Evolutionary conservation across 2,888 invertebrate genomes (phyloP).

Genomic region (Drosophila tripunctata): DNA sequence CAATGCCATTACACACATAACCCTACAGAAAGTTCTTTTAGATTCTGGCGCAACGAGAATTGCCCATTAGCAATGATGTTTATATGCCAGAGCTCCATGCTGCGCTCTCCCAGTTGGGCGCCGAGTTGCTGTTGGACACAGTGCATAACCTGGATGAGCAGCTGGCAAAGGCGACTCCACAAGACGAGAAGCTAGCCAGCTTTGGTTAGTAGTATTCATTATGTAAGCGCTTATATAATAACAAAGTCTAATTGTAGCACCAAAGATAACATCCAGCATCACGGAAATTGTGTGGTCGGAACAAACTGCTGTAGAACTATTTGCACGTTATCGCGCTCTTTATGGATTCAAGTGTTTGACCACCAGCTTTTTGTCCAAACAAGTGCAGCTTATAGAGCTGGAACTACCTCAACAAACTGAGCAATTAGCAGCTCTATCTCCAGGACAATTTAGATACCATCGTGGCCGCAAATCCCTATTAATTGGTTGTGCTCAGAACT

Average conservation of each 20-base stretch:
- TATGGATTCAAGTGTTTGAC: slow-evolving; percentile 87
- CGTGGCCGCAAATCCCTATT: slow-evolving; percentile 86
- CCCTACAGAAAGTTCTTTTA: slow-evolving; percentile 36
- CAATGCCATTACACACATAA: not conserved
- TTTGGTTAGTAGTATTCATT: slow-evolving; percentile 86
- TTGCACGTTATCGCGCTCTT: slow-evolving; percentile 89
- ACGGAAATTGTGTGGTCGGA: slow-evolving; percentile 88
- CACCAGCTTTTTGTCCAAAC: slow-evolving; percentile 87
- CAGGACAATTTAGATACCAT: slow-evolving; percentile 88
- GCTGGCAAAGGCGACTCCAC: slow-evolving; percentile 86
- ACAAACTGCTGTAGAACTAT: slow-evolving; percentile 87
- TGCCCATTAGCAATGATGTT: slow-evolving; percentile 86
- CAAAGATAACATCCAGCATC: slow-evolving; percentile 88
- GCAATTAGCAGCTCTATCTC: slow-evolving; percentile 50
- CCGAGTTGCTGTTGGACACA: slow-evolving; percentile 87
- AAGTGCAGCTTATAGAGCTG: slow-evolving; percentile 88
- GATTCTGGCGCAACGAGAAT: slow-evolving; percentile 85
- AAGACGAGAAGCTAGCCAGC: slow-evolving; percentile 87
- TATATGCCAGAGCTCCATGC: slow-evolving; percentile 88
- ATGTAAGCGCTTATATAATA: not conserved
- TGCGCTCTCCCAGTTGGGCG: slow-evolving; percentile 88
- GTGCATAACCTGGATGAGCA: slow-evolving; percentile 87
- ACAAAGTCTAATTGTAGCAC: slow-evolving; percentile 86
- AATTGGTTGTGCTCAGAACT: slow-evolving; percentile 88
- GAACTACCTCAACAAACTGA: slow-evolving; percentile 27